phyloP scores from a whole-genome alignment of 2,113 vertebrate genomes.

The Nansenia antarctica region DNA sequence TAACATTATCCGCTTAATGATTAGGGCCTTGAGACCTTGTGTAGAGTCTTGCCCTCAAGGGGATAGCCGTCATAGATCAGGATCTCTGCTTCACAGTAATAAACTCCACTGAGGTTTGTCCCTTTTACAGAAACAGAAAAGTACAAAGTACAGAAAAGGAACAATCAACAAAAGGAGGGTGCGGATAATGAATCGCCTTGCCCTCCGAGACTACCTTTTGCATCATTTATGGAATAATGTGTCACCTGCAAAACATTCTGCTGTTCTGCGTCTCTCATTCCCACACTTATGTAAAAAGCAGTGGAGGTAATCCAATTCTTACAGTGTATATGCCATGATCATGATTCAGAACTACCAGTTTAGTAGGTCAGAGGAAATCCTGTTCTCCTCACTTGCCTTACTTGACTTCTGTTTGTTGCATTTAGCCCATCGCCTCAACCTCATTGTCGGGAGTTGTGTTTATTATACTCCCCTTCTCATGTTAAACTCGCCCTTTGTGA shows the following conservation, averaged over 20 bases:
- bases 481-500: constrained; percentile 3
- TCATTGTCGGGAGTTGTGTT: constrained; percentile 2
- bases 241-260: constrained; percentile 10
- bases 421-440: background rate
- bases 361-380: background rate
- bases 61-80: constrained; percentile 34
- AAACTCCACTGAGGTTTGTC: constrained; percentile 30
- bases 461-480: constrained; percentile 11
- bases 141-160: constrained; percentile 4
- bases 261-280: background rate
- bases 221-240: constrained; percentile 33
- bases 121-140: constrained; percentile 11
- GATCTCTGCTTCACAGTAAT: constrained; percentile 41
- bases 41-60: constrained; percentile 20
- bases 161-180: constrained; percentile 16
- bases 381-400: background rate
- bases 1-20: constrained; percentile 25
- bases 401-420: background rate
- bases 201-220: constrained; percentile 19
- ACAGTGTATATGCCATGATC: background rate
- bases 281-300: constrained; percentile 8
- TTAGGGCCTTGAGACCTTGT: constrained; percentile 22
- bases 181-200: constrained; percentile 22
- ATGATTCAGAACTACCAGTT: background rate
- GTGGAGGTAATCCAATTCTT: background rate